A percentile compares a stretch with the other conserved stretches of the same genome.
phyloP scores from a whole-genome alignment of 2,888 invertebrate species.

The Acleris holmiana region DNA sequence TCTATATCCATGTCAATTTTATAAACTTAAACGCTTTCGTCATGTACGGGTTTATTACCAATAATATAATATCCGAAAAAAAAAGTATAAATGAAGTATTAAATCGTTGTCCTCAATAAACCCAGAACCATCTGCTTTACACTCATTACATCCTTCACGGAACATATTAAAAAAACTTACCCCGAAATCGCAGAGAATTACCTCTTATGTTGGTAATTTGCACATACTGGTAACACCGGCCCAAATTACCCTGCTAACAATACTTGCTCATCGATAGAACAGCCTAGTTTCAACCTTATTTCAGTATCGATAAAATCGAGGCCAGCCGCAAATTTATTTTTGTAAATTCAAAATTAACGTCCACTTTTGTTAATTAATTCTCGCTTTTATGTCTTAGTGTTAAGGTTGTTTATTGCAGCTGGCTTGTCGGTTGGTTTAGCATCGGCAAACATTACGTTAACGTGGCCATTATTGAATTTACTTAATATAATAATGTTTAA shows the following conservation, averaged over 20 bases:
- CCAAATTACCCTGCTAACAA: constrained; percentile 58
- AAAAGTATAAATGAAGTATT: constrained; percentile 34
- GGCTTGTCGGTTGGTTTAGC: constrained; percentile 44
- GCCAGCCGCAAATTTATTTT: constrained; percentile 21
- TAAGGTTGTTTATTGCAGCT: constrained; percentile 48
- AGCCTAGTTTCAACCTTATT: constrained; percentile 37
- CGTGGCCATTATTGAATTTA: constrained; percentile 83
- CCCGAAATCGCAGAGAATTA: constrained; percentile 73
- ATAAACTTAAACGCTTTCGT: neutral
- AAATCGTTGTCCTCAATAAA: constrained; percentile 31
- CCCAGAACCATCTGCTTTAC: constrained; percentile 31
- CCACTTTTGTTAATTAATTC: constrained; percentile 45
- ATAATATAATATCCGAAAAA: constrained; percentile 35
- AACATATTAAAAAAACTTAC: constrained; percentile 61
- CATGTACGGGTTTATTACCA: constrained; percentile 21
- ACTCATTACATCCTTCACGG: constrained; percentile 61
- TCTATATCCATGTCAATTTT: no score
- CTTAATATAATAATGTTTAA: constrained; percentile 84
- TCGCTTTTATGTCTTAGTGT: constrained; percentile 42
- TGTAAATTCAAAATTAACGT: constrained; percentile 45
- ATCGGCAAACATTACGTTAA: constrained; percentile 78
- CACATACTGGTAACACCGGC: constrained; percentile 71
- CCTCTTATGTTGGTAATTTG: constrained; percentile 75
- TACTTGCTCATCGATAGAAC: constrained; percentile 38
- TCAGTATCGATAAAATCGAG: constrained; percentile 6